Percentiles rank a stretch among this genome's conserved stretches.
Conservation (phyloP, 2,797 vertebrate genomes). For the Vultur gryphus region DNA sequence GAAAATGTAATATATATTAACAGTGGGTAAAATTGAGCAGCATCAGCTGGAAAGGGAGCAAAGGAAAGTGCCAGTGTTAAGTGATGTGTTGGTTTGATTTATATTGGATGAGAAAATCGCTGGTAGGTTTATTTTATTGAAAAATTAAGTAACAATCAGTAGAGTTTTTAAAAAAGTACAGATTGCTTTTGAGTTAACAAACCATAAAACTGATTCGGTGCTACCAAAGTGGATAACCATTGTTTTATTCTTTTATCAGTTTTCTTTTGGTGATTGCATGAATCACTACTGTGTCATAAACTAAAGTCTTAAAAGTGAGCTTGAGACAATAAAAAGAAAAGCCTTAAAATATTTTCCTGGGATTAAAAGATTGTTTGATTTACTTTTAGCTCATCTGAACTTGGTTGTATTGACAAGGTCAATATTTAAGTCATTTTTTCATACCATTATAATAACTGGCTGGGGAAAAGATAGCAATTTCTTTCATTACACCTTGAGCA, state of each 20-base stretch:
- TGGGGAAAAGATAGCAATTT: neutral
- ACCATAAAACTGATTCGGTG: neutral
- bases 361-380: constrained; percentile 24
- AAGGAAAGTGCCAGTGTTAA: neutral
- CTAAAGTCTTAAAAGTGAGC: neutral
- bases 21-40: neutral
- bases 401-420: neutral
- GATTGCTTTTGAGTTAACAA: neutral
- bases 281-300: neutral
- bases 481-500: neutral
- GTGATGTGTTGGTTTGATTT: neutral
- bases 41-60: neutral
- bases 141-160: neutral
- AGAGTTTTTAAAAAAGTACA: neutral
- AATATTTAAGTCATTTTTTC: constrained; percentile 19
- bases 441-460: neutral
- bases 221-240: neutral
- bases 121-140: neutral
- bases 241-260: neutral
- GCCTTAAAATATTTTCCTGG: neutral
- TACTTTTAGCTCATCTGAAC: neutral
- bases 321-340: constrained; percentile 1
- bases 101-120: neutral
- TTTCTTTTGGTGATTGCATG: neutral
- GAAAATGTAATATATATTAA: neutral